A percentile compares a stretch with the other conserved stretches of the same genome.
These are phyloP conservation scores for Oligia latruncula DNA, from an alignment of 2,888 invertebrate genomes.

Conservation along the genomic window DNA sequence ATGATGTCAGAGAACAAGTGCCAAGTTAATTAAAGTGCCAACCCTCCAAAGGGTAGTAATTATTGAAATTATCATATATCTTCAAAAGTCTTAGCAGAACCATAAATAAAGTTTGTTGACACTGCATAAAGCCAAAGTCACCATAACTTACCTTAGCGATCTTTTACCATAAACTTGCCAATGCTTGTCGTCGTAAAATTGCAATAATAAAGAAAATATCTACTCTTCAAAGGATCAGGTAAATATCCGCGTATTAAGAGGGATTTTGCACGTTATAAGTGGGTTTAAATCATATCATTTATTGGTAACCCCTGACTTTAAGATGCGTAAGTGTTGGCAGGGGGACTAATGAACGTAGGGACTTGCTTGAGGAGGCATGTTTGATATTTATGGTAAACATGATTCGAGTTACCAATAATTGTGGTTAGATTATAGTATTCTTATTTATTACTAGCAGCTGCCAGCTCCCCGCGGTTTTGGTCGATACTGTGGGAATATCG, in stretches of 20 bases:
- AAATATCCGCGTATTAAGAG: conserved; percentile 12
- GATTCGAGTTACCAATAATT: conserved; percentile 26
- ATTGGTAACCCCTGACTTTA: conserved; percentile 50
- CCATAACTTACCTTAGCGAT: conserved; percentile 12
- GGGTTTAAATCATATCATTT: conserved; percentile 46
- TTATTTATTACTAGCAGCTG: not conserved
- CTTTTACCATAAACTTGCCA: conserved; percentile 20
- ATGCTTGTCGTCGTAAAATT: conserved; percentile 21
- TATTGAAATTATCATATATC: not conserved
- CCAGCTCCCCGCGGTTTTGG: too few species aligned
- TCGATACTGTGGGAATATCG: too few species aligned
- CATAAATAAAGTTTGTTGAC: conserved; percentile 17
- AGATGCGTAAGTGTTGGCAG: conserved; percentile 17
- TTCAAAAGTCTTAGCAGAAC: conserved; percentile 5
- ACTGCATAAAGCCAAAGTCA: not conserved
- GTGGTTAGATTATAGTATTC: conserved; percentile 14
- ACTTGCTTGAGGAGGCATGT: not conserved
- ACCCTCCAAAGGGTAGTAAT: not conserved
- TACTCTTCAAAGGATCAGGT: conserved; percentile 1
- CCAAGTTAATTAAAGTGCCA: not conserved
- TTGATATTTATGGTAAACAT: conserved; percentile 39
- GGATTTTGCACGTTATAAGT: conserved; percentile 9
- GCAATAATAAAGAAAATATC: conserved; percentile 17
- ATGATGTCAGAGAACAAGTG: not conserved
- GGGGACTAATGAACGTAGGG: conserved; percentile 44